Percentiles rank a stretch among this genome's conserved stretches.
Evolutionary conservation across 1,140 invertebrate species (phyloP).

Genomic region (Cyphomyrmex costatus): DNA sequence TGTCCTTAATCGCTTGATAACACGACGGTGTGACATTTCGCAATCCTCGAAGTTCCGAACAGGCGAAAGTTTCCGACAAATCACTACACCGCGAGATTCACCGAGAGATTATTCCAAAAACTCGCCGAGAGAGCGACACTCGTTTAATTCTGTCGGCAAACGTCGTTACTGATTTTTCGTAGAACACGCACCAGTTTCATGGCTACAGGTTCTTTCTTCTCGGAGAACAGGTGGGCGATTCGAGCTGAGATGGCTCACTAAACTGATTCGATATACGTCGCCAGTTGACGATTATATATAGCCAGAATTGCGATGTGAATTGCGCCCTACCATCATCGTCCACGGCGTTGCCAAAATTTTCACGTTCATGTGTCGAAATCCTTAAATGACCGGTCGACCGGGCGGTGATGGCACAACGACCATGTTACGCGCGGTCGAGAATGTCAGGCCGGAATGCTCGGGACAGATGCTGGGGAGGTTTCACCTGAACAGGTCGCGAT

Average conservation of each 20-base stretch:
- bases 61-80: conserved; percentile 8
- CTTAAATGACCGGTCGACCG: conserved; percentile 28
- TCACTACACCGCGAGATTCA: conserved; percentile 29
- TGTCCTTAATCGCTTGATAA: conserved; percentile 1
- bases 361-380: conserved; percentile 68
- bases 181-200: conserved; percentile 75
- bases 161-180: not conserved
- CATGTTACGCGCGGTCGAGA: conserved; percentile 40
- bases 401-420: conserved; percentile 64
- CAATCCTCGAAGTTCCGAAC: conserved; percentile 7
- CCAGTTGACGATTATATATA: conserved; percentile 68
- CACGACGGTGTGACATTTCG: not conserved
- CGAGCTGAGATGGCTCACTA: conserved; percentile 61
- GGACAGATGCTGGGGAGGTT: conserved; percentile 48
- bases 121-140: not conserved
- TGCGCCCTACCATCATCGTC: conserved; percentile 47
- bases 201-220: not conserved
- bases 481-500: conserved; percentile 55
- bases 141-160: not conserved
- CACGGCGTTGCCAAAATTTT: conserved; percentile 62
- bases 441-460: conserved; percentile 65
- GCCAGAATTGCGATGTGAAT: conserved; percentile 61
- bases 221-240: conserved; percentile 17
- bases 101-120: not conserved
- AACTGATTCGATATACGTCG: conserved; percentile 59